phyloP scores from a whole-genome alignment of 2,888 invertebrate species.

The Ariolimax columbianus region DNA sequence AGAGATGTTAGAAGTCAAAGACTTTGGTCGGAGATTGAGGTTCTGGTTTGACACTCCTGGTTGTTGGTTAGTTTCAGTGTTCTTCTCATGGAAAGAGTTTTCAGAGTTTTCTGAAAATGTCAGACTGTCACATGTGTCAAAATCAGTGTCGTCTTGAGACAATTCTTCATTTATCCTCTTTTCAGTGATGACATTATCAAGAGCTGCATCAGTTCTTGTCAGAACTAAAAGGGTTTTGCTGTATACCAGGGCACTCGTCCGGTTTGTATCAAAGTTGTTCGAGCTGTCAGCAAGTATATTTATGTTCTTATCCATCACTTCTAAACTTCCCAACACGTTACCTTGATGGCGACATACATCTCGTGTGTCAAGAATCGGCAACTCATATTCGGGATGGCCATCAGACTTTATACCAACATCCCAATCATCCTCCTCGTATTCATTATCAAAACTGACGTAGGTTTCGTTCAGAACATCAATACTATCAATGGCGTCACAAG shows the following conservation, averaged over 20 bases:
- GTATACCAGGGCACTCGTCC: background rate
- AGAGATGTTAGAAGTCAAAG: background rate
- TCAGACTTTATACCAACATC: slow-evolving; percentile 25
- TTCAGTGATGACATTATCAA: background rate
- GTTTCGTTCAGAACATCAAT: slow-evolving; percentile 13
- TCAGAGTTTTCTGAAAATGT: background rate
- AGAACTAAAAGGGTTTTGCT: background rate
- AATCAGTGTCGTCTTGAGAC: background rate
- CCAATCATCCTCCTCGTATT: slow-evolving; percentile 48
- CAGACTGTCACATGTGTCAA: background rate
- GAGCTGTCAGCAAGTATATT: background rate
- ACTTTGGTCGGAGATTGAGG: slow-evolving; percentile 14
- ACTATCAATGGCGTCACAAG: background rate
- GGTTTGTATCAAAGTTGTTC: background rate
- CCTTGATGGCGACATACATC: background rate
- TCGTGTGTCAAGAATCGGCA: background rate
- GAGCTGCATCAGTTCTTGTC: background rate
- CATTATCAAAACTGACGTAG: slow-evolving; percentile 31
- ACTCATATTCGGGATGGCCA: background rate
- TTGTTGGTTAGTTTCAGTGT: slow-evolving; percentile 3
- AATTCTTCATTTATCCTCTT: background rate
- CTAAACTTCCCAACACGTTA: background rate
- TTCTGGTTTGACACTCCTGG: background rate
- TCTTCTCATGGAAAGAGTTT: background rate
- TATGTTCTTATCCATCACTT: background rate